Base-by-base conservation (phyloP, 2,113 vertebrate species). In the Mustela lutreola region DNA sequence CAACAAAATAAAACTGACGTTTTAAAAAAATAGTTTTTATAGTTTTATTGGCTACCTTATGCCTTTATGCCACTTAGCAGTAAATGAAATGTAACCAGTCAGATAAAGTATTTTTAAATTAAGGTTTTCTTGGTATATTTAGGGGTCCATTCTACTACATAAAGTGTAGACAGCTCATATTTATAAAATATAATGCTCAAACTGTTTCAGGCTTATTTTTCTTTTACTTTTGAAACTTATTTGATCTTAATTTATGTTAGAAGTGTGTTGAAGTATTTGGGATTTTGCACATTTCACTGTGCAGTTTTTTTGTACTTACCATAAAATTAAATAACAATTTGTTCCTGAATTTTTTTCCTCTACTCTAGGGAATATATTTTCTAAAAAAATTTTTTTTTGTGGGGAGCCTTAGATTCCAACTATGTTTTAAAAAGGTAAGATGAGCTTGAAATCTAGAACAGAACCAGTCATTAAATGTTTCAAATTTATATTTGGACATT, bases 361-460 rank as follows among this genome's bases (percentile, higher is more conserved):
- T 84, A 62, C 11, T 76, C 4, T 16, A 89, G 58, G 60, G 28
- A 85, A 31, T 89, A 67, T 86, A 31, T 93, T 92, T 96, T 67
- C 19, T 83, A 92, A 92, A 92, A 83, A 33, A 87, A 60, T 60
- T 1, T 10, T 73, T 39, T 36, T 50, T 70, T 70, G 5, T 82
- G 11, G n/a, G 36, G 50, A 63, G 56, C 14, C 26, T 76, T 94
- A 90, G 86, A 62, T 98, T 98, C 98, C 96, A 96, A 89, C 97
- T 98, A 63, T 97, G 97, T 97, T 99, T 98, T 18, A 11, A 73
- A 98, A 96, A 86, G 70, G 81, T 94, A 45, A 1, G 78, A 94
- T 96, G 94, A 98, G 97, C 97, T 97, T 96, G 60, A 98, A 97
- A 96, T 98, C 94, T 98, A 92, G 81, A 96, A 96, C 96, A 97